Percentiles rank a stretch among this genome's conserved stretches.
These are phyloP conservation scores for Callopanchax toddi DNA, from an alignment of 2,113 vertebrate species.

Conservation along the genomic window DNA sequence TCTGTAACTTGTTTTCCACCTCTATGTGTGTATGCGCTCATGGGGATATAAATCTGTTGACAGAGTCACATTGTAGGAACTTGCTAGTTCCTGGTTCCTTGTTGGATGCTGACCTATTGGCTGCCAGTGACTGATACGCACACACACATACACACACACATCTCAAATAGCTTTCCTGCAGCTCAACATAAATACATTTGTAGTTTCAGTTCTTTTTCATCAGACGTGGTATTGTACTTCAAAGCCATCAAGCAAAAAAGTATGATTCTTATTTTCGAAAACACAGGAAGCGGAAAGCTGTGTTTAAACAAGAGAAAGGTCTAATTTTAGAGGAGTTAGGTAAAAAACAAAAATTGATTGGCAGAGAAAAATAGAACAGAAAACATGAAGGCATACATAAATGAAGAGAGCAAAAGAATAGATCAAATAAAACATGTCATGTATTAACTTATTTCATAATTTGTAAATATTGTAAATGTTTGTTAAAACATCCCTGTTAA, in stretches of 20 bases:
- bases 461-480: too few relatives aligned
- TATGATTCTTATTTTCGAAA: conserved; percentile 24
- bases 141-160: background rate
- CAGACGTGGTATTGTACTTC: conserved; percentile 21
- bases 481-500: too few relatives aligned
- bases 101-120: conserved; percentile 21
- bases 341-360: too few relatives aligned
- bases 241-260: conserved; percentile 25
- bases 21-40: background rate
- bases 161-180: conserved; percentile 5
- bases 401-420: too few relatives aligned
- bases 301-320: background rate
- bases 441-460: too few relatives aligned
- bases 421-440: too few relatives aligned
- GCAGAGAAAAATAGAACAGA: conserved; percentile 12
- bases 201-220: conserved; percentile 18
- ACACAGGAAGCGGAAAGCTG: conserved; percentile 1
- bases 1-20: background rate
- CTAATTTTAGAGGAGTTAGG: too few relatives aligned
- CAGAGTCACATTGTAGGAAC: conserved; percentile 6
- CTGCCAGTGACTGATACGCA: conserved; percentile 3
- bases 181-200: background rate
- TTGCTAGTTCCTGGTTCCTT: background rate
- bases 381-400: conserved; percentile 1
- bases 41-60: conserved; percentile 7